Conservation (phyloP, 1,140 invertebrate species). For the Hycleus cichorii region DNA sequence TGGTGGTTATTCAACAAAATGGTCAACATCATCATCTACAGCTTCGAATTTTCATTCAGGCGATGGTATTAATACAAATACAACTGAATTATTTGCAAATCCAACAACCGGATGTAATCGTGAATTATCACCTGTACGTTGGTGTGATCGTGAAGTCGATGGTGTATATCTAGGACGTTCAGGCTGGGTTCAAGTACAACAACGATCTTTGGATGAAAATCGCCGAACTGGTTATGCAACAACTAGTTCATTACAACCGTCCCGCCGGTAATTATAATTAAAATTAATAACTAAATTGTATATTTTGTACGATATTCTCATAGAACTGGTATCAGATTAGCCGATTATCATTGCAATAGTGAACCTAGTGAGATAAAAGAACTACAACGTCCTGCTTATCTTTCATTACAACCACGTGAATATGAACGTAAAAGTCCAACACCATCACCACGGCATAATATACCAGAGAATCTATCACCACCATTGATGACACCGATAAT, state of each 20-base stretch:
- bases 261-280: conserved; percentile 1
- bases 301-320: conserved; percentile 3
- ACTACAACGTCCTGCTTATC: conserved; percentile 30
- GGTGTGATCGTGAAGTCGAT: conserved; percentile 54
- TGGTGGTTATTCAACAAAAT: conserved; percentile 15
- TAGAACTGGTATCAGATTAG: conserved; percentile 45
- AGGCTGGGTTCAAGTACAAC: conserved; percentile 54
- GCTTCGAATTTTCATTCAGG: conserved; percentile 33
- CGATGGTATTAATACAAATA: conserved; percentile 37
- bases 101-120: conserved; percentile 36
- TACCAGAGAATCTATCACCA: conserved; percentile 45
- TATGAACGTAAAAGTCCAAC: conserved; percentile 38
- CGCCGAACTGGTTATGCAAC: conserved; percentile 35
- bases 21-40: conserved; percentile 9
- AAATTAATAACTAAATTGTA: no score
- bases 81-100: conserved; percentile 42
- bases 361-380: conserved; percentile 37
- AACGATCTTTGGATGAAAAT: conserved; percentile 50
- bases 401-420: conserved; percentile 31
- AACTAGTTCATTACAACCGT: conserved; percentile 39
- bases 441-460: conserved; percentile 42
- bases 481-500: conserved; percentile 53
- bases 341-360: conserved; percentile 51
- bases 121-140: conserved; percentile 52
- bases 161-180: conserved; percentile 51